Conservation (phyloP, 2,797 vertebrate species). For the Neopelma chrysocephalum region DNA sequence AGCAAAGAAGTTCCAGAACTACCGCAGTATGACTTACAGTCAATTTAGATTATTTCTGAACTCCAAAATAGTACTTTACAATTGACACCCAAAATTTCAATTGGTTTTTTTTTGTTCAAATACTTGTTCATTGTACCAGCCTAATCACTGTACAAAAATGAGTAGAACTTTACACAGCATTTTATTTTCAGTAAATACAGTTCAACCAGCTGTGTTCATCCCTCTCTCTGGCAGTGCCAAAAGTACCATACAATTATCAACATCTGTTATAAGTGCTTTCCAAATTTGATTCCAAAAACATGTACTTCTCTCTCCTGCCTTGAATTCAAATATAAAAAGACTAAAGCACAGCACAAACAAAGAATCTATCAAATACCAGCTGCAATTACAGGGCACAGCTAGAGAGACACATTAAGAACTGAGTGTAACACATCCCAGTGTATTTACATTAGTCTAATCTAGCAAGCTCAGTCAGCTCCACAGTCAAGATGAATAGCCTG, state of each 20-base stretch:
- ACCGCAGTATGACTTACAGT: background rate
- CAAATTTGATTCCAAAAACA: constrained; percentile 15
- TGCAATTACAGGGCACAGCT: background rate
- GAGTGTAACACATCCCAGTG: background rate
- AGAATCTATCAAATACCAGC: background rate
- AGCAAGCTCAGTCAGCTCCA: background rate
- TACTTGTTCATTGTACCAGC: background rate
- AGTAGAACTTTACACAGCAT: constrained; percentile 6
- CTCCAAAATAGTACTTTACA: constrained; percentile 21
- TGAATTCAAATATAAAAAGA: constrained; percentile 37
- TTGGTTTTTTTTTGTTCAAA: background rate
- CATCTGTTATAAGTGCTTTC: constrained; percentile 34
- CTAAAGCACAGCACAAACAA: constrained; percentile 10
- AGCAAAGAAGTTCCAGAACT: background rate
- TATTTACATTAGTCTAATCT: constrained; percentile 21
- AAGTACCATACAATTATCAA: constrained; percentile 33
- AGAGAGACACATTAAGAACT: background rate
- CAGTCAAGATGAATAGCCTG: background rate
- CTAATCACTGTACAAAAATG: background rate
- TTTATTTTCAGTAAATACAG: constrained; percentile 46
- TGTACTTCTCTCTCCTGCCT: constrained; percentile 4
- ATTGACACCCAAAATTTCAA: background rate
- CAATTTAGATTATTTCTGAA: constrained; percentile 37
- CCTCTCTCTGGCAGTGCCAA: background rate
- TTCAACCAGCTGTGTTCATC: constrained; percentile 30